These are phyloP conservation scores for Peromyscus maniculatus DNA, from an alignment of 2,113 vertebrate genomes.

Conservation along the genomic window DNA sequence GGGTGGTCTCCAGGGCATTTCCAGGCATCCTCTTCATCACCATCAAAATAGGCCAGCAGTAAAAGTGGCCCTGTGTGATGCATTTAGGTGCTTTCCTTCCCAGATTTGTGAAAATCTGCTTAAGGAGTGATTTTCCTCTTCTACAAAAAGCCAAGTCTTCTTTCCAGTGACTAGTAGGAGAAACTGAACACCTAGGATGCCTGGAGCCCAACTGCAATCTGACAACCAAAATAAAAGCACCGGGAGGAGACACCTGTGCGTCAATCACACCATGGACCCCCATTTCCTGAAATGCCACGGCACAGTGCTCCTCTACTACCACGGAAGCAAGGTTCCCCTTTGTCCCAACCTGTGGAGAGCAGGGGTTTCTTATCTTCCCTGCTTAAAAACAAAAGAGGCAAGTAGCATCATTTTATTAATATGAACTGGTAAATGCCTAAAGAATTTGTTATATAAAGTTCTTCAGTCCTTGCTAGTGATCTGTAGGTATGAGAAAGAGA, in stretches of 20 bases:
- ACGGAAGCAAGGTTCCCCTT: neutral
- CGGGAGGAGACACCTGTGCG: neutral
- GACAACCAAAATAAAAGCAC: conserved; percentile 34
- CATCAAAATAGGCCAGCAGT: conserved; percentile 17
- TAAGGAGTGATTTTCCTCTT: conserved; percentile 36
- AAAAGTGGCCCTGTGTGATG: conserved; percentile 34
- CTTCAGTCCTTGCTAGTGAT: conserved; percentile 33
- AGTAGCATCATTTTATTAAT: conserved; percentile 19
- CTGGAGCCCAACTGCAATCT: neutral
- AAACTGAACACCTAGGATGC: neutral
- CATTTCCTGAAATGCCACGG: conserved; percentile 4
- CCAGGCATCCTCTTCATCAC: neutral
- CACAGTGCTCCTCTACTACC: neutral
- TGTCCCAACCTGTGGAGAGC: neutral
- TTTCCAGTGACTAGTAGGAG: conserved; percentile 40
- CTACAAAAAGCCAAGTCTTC: conserved; percentile 20
- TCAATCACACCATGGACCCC: neutral
- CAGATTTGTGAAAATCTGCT: conserved; percentile 20
- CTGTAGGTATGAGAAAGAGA: neutral
- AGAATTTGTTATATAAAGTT: conserved; percentile 38
- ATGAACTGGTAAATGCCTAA: neutral
- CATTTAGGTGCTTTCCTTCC: conserved; percentile 51
- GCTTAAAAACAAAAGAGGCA: conserved; percentile 35
- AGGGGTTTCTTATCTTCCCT: neutral
- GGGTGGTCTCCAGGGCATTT: neutral